Percentiles rank a stretch among this genome's conserved stretches.
Conservation (phyloP, 2,113 vertebrate genomes). For the Callocephalon fimbriatum region DNA sequence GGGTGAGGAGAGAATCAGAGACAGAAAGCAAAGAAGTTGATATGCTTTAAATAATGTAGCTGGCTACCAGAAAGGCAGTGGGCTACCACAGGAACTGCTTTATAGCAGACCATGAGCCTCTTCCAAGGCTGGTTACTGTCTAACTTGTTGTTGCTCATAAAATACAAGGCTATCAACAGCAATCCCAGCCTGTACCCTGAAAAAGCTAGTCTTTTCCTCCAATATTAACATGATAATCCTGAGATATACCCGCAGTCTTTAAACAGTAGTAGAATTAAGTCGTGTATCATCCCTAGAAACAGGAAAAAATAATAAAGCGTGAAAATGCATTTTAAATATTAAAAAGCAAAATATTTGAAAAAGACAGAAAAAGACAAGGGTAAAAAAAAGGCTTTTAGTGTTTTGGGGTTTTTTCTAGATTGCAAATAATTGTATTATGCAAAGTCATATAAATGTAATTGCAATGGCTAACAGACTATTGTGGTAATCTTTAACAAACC, state of each 20-base stretch:
- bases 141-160: background rate
- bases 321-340: constrained; percentile 47
- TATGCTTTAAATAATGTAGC: background rate
- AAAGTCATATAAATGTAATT: constrained; percentile 5
- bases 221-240: background rate
- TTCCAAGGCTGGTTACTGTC: background rate
- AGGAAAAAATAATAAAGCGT: background rate
- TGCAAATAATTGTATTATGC: background rate
- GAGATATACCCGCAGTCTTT: background rate
- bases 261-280: background rate
- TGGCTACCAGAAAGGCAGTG: background rate
- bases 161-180: background rate
- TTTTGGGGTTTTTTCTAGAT: background rate
- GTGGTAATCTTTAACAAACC: constrained; percentile 35
- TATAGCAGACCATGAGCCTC: background rate
- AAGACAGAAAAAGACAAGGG: background rate
- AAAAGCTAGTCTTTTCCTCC: background rate
- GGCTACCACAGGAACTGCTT: background rate
- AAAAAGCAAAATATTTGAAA: constrained; percentile 19
- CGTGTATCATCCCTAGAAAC: background rate
- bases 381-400: background rate
- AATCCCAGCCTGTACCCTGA: background rate
- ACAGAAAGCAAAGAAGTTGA: background rate
- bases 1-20: background rate
- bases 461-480: constrained; percentile 7